These are phyloP conservation scores for Parazoanthus darwini DNA, from an alignment of 92 coral and sea anemone genomes.

Conservation along the genomic window DNA sequence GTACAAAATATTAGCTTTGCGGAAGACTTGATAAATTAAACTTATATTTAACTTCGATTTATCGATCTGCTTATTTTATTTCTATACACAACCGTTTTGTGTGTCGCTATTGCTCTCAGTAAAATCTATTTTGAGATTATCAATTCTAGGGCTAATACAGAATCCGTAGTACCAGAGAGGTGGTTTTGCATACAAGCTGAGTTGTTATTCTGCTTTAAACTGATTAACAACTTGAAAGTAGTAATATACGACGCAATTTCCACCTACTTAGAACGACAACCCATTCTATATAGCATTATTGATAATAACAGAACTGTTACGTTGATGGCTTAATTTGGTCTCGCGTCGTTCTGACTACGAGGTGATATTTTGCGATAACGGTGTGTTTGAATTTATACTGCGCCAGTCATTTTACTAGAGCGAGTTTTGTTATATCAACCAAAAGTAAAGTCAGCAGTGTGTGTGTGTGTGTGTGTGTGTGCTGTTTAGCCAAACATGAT, in stretches of 20 bases:
- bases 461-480: background rate
- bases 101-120: background rate
- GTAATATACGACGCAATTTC: background rate
- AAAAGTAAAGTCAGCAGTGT: background rate
- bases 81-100: background rate
- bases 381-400: background rate
- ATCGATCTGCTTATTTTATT: background rate
- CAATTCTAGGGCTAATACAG: background rate
- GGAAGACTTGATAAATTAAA: background rate
- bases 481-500: background rate
- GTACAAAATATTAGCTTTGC: background rate
- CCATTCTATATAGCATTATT: background rate
- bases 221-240: background rate
- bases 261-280: background rate
- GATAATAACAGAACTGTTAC: background rate
- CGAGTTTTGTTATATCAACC: background rate
- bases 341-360: background rate
- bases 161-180: background rate
- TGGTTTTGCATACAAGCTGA: background rate
- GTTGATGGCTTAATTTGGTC: background rate
- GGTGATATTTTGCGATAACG: constrained; percentile 1
- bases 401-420: background rate
- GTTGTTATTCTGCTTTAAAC: background rate
- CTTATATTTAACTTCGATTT: constrained; percentile 2
- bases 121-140: background rate